Base-by-base conservation (phyloP, 2,888 invertebrate genomes). In the Ennomos fuscantarius region DNA sequence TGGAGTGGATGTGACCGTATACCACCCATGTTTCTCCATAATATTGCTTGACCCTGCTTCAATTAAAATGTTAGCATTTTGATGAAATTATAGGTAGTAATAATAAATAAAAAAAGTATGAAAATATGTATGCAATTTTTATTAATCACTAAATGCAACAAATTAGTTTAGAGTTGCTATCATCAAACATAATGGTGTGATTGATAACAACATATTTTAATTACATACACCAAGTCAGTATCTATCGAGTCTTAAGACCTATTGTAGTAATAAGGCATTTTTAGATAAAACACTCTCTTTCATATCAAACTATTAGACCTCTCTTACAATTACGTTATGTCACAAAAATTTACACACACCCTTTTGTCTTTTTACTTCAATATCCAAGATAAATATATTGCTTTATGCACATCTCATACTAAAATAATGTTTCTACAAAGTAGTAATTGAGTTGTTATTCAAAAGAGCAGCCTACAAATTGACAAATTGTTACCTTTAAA, bases 141-240 rank as follows among this genome's bases (percentile, higher is more conserved):
- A 89, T 89, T 90, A 85, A 79, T 89, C 87, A 86, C 91, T 91
- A 92, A 91, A 91, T 92, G 92, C 91, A 92, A 91, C 91, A 90
- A 87, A 90, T 89, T 86, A 90, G 82, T 85, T 87, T 84, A 84
- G 74, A 84, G 87, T 88, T 87, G 88, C 77, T 82, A 83, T 79
- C 74, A 82, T 85, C 84, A 82, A 83, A 78, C 79, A 45, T 54
- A 79, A 76, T 71, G 76, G 76, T 77, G 81, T 82, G 80, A 81
- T 78, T 80, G 82, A 85, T 79, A 86, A 86, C 87, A 88, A 87
- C 85, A 59, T 65, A 60, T 75, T 80, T 72, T 72, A 71, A 74
- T 78, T 68, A 76, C 78, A 77, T 88, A 90, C 78, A 84, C 86
- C 89, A 88, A 82, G 83, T 91, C 89, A 89, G 89, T 90, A 91